Evolutionary conservation across 2,113 vertebrate genomes (phyloP), one percentile per base, ranked within the genome.

Genomic region (Brachyhypopomus occidentalis): DNA sequence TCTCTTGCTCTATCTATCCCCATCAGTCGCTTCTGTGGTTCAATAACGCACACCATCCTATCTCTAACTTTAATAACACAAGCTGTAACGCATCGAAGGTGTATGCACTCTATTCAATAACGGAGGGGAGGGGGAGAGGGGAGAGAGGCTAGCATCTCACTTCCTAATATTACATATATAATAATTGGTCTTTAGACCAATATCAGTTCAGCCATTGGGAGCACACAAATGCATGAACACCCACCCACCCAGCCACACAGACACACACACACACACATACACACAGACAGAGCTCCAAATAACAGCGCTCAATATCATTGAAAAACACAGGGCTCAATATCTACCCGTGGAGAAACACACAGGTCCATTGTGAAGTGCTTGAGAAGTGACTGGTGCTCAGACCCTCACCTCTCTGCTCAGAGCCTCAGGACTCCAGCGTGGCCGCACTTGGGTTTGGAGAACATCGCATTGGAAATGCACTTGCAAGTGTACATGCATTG

Each of bases 291-390:
- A 78, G 82, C 78, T 70, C 81, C 58, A 64, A 81, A 79, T 67
- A 66, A 67, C 45, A 25, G 7, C 45, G 81, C 71, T 85, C 81
- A 64, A 80, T 83, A 83, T 73, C 84, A 83, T 73, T 62, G 73
- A 75, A 79, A 77, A 85, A 77, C 81, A 73, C 84, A 56, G 66
- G 30, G 84, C 69, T 83, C 78, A 79, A 80, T 83, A 83, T 83
- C 77, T 77, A 77, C 81, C 84, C 83, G 79, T 59, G 59, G 84
- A 83, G 84, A 85, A 76, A 77, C 81, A 83, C n/a, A 59, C 64
- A 73, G 63, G 66, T 83, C 83, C 77, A 77, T 83, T 85, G 83
- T 60, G 73, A 75, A 79, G 73, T 72, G 80, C 84, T 85, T 77
- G 62, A 85, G 83, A 80, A 79, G 71, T 72, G 72, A 80, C 80